These are phyloP conservation scores for Ciona savignyi DNA, from an alignment of 23 tunicate species.

Conservation along the genomic window DNA sequence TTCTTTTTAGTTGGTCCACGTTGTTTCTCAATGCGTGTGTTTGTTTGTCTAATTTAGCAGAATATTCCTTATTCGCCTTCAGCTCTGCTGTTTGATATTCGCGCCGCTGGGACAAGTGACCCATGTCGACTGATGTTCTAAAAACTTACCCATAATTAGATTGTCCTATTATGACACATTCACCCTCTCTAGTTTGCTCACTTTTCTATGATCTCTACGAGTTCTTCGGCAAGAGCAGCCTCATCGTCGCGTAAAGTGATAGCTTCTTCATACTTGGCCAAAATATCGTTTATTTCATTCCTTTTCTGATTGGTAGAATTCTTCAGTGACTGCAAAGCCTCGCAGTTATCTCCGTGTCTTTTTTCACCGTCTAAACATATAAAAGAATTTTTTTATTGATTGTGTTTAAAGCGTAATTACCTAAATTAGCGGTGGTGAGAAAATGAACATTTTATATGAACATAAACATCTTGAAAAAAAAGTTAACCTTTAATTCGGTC, in stretches of 20 bases:
- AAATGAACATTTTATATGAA: no score
- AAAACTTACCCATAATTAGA: not conserved
- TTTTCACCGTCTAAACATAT: not conserved
- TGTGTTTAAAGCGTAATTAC: not conserved
- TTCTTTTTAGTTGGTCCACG: not conserved
- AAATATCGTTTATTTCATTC: not conserved
- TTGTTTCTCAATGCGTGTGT: not conserved
- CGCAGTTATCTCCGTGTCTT: not conserved
- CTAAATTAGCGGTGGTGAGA: no score
- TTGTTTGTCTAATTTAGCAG: not conserved
- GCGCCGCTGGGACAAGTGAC: not conserved
- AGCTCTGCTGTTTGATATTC: not conserved
- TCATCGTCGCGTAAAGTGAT: not conserved
- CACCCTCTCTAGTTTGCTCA: not conserved
- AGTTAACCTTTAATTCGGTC: no score
- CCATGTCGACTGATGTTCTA: slow-evolving; percentile 2
- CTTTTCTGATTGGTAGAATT: not conserved
- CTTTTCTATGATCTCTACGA: not conserved
- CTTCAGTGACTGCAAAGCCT: not conserved
- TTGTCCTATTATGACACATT: not conserved
- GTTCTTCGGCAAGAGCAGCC: not conserved
- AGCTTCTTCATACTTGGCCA: not conserved
- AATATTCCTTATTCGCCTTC: not conserved
- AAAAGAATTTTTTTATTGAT: not conserved
- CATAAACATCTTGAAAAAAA: no score